Conservation (phyloP, 2,113 vertebrate genomes). For the Otolemur garnettii region DNA sequence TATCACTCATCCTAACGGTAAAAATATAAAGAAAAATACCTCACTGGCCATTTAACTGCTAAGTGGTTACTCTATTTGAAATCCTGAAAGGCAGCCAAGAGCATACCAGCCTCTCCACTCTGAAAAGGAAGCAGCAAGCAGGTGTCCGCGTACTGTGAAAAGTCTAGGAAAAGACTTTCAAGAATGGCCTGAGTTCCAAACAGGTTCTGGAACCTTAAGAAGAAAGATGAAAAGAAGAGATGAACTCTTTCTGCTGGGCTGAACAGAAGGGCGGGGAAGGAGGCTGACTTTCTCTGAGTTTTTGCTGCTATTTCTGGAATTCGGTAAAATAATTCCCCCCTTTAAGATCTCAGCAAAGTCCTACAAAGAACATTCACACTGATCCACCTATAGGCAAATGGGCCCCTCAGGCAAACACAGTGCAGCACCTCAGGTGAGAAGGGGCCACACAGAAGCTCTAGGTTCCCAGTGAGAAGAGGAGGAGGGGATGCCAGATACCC, state of each 20-base stretch:
- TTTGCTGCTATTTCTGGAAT: slow-evolving; percentile 47
- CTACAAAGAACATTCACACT: neutral
- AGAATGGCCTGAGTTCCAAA: slow-evolving; percentile 16
- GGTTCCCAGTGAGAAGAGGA: neutral
- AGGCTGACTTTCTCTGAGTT: neutral
- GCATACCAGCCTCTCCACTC: neutral
- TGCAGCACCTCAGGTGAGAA: neutral
- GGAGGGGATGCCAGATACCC: neutral
- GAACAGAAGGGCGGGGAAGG: neutral
- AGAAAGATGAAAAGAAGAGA: neutral
- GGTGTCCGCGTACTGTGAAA: neutral
- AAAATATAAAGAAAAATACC: slow-evolving; percentile 2
- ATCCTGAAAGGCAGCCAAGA: slow-evolving; percentile 12
- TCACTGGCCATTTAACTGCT: neutral
- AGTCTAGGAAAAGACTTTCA: slow-evolving; percentile 52
- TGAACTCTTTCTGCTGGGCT: neutral
- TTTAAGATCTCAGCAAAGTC: slow-evolving; percentile 8
- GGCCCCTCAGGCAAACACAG: neutral
- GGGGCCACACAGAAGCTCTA: neutral
- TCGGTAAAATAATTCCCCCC: neutral
- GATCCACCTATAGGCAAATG: neutral
- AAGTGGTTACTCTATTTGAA: slow-evolving; percentile 21
- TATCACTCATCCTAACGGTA: neutral
- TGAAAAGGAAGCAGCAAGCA: neutral
- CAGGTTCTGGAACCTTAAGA: slow-evolving; percentile 41